A percentile compares a stretch with the other conserved stretches of the same genome.
Evolutionary conservation across 2,797 vertebrate genomes (phyloP).

Genomic region (Alfaro cultratus): DNA sequence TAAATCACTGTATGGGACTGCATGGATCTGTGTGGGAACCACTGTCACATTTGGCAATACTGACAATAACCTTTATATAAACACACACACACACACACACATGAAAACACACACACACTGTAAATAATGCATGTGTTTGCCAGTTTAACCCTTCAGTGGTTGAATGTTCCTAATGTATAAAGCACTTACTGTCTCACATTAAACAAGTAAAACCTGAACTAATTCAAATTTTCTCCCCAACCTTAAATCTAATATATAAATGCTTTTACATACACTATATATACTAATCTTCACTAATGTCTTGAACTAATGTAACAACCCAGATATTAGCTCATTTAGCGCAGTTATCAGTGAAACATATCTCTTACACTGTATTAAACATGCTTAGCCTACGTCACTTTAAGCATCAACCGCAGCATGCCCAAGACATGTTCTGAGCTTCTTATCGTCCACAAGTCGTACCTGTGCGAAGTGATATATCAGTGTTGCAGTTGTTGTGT

Average conservation of each 20-base stretch:
- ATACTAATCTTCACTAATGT: constrained; percentile 71
- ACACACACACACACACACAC: constrained; percentile 24
- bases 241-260: constrained; percentile 54
- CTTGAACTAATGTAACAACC: constrained; percentile 67
- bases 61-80: constrained; percentile 42
- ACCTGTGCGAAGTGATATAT: constrained; percentile 52
- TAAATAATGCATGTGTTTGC: constrained; percentile 80
- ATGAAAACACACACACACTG: constrained; percentile 49
- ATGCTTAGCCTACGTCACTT: constrained; percentile 61
- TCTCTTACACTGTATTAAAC: constrained; percentile 56
- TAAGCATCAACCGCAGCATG: constrained; percentile 72
- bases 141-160: constrained; percentile 59
- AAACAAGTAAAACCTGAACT: constrained; percentile 54
- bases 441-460: constrained; percentile 54
- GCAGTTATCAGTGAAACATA: constrained; percentile 37
- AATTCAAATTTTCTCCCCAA: constrained; percentile 59
- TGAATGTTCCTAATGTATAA: constrained; percentile 74
- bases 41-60: constrained; percentile 52
- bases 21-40: constrained; percentile 44
- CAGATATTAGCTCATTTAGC: constrained; percentile 56
- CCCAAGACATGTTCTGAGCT: constrained; percentile 47
- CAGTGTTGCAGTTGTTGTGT: constrained; percentile 45
- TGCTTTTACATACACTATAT: constrained; percentile 50
- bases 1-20: constrained; percentile 18
- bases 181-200: constrained; percentile 69